Evolutionary conservation across 2,888 invertebrate genomes (phyloP).

Genomic region (Mystacides longicornis): DNA sequence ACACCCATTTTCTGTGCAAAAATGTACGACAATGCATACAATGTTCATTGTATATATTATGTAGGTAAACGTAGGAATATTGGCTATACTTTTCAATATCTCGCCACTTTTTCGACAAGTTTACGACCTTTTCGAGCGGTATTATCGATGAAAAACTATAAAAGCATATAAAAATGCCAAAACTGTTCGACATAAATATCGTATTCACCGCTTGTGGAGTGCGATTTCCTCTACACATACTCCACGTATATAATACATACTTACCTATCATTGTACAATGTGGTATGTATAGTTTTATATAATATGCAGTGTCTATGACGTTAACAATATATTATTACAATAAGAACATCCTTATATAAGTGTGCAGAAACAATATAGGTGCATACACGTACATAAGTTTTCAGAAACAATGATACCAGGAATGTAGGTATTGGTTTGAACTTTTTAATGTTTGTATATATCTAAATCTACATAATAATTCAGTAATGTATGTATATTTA

Average conservation of each 20-base stretch:
- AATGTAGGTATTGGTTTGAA: too few relatives aligned
- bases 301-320: constrained; percentile 10
- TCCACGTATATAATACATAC: background rate
- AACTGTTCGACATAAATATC: constrained; percentile 25
- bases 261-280: too few relatives aligned
- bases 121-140: constrained; percentile 5
- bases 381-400: too few relatives aligned
- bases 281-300: background rate
- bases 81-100: background rate
- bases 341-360: background rate
- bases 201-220: constrained; percentile 13
- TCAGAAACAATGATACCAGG: too few relatives aligned
- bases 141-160: constrained; percentile 17
- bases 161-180: constrained; percentile 25
- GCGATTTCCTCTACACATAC: constrained; percentile 8
- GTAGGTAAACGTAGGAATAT: too few relatives aligned
- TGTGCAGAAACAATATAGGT: too few relatives aligned
- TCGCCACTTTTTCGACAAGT: background rate
- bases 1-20: too few relatives aligned
- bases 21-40: too few relatives aligned
- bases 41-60: too few relatives aligned
- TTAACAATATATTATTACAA: background rate
- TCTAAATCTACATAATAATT: too few relatives aligned
- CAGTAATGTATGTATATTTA: too few relatives aligned
- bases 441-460: too few relatives aligned